phyloP scores from a whole-genome alignment of 2,888 invertebrate species.

The Phyllotreta striolata region DNA sequence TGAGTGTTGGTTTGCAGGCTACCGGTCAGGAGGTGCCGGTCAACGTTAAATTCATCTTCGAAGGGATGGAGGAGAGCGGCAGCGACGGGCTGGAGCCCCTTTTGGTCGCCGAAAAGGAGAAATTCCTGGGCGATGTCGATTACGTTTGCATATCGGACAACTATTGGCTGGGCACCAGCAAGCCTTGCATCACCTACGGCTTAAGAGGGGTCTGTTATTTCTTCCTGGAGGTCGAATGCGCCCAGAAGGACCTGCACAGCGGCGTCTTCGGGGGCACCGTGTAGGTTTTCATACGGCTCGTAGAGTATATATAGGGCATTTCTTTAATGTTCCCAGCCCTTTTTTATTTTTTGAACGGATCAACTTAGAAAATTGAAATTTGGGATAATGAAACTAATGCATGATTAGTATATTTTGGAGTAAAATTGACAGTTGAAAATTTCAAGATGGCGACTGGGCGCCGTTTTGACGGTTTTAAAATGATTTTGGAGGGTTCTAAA shows the following conservation, averaged over 20 bases:
- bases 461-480: too few species aligned
- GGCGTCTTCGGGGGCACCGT: conserved; percentile 96
- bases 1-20: too few species aligned
- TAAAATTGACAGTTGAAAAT: conserved; percentile 2
- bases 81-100: conserved; percentile 94
- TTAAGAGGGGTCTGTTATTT: conserved; percentile 94
- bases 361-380: too few species aligned
- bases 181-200: conserved; percentile 97
- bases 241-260: conserved; percentile 92
- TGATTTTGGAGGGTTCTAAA: too few species aligned
- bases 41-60: conserved; percentile 89
- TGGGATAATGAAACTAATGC: too few species aligned
- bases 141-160: conserved; percentile 98
- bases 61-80: conserved; percentile 99
- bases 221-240: conserved; percentile 85
- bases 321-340: background rate
- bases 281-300: conserved; percentile 61
- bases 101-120: conserved; percentile 73
- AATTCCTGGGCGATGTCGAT: conserved; percentile 85
- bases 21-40: conserved; percentile 70
- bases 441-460: too few species aligned
- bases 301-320: background rate
- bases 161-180: conserved; percentile 97
- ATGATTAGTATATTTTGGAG: too few species aligned
- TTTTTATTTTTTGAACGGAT: too few species aligned